Evolutionary conservation across 2,797 vertebrate genomes (phyloP), one percentile per base, ranked within the genome.

Genomic region (Sylvia borin): DNA sequence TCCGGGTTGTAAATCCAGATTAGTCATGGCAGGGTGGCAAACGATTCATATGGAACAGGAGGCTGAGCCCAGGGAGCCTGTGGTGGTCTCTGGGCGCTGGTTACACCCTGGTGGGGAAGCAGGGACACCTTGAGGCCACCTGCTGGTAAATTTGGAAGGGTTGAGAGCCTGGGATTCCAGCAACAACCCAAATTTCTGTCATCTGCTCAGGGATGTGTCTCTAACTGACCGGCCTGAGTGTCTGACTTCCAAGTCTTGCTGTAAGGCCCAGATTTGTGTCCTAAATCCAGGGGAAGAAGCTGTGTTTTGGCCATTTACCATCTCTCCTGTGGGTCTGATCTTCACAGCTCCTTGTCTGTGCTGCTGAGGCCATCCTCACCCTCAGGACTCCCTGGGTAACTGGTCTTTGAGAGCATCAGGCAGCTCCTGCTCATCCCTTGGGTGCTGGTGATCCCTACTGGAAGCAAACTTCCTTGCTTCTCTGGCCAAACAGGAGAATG

Each of bases 1-100:
- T 96, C 90, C 11, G 16, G 77, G 83, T 90, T 92, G 85, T 94
- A 90, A 94, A 97, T 91, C 55, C 64, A 88, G 71, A 67, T 92
- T 73, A 95, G 88, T 93, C 85, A 61, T 31, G 76, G 90, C 58
- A 88, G 83, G 45, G 80, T 95, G 93, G 93, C 95, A 93, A 93
- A 62, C 11, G 42, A 77, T 92, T 31, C 61, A 26, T 42, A 43
- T 85, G 88, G 80, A 86, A 6, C n/a, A 48, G 83, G 80, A 88
- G 85, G 66, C 38, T 20, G 70, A 85, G 13, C 51, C 62, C 51
- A 60, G 78, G 51, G 57, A 93, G 57, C 4, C 9, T 36, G 78
- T 1, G 18, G 85, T 88, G 78, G 85, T 68, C 90, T 19, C 85
- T 72, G 83, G 38, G 57, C 82, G 87, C 34, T 18, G 66, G n/a